phyloP scores from a whole-genome alignment of 2,888 invertebrate genomes.

The Philaethria dido region DNA sequence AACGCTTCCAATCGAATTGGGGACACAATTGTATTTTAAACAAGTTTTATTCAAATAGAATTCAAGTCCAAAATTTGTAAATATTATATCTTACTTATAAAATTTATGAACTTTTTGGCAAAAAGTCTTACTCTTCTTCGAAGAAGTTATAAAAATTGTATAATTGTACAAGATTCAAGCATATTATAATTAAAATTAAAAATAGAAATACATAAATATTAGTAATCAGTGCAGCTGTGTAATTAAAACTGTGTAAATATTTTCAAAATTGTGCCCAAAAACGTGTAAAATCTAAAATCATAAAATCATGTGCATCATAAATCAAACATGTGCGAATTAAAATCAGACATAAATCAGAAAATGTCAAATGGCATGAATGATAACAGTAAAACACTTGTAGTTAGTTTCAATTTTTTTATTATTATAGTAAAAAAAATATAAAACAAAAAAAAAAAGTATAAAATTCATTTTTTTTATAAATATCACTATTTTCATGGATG shows the following conservation, averaged over 20 bases:
- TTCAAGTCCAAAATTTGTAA: too few relatives aligned
- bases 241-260: neutral
- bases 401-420: neutral
- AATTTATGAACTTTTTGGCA: too few relatives aligned
- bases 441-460: neutral
- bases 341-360: neutral
- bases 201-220: constrained; percentile 7
- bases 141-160: neutral
- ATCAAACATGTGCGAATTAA: neutral
- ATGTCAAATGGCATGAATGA: neutral
- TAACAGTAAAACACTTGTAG: neutral
- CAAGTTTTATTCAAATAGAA: too few relatives aligned
- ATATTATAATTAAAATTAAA: neutral
- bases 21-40: too few relatives aligned
- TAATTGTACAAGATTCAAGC: neutral
- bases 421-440: neutral
- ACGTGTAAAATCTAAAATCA: neutral
- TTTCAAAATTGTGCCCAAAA: constrained; percentile 11
- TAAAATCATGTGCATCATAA: neutral
- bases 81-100: too few relatives aligned
- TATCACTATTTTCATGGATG: too few relatives aligned
- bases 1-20: too few relatives aligned
- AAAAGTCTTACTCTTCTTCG: too few relatives aligned
- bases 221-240: constrained; percentile 40
- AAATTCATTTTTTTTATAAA: neutral